Base-by-base conservation (phyloP, 2,113 vertebrate genomes). In the Muntiacus muntjak region DNA sequence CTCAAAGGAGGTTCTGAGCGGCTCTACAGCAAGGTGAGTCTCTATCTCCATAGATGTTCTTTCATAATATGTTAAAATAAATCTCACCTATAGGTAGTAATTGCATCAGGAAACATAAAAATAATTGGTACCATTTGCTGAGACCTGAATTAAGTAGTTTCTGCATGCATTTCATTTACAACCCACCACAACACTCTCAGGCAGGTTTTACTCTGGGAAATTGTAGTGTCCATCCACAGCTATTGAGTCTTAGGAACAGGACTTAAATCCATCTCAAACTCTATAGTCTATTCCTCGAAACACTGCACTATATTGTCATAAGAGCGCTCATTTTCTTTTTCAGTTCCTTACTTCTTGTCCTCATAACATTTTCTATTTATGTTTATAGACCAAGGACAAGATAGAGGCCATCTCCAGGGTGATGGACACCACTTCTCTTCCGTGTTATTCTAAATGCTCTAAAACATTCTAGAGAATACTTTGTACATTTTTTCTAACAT, bases 401-500 rank as follows among this genome's bases (percentile, higher is more conserved):
- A 54, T 11, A 79, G 11, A 79, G 54, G 19, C 6, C 28, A 87
- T 74, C 11, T 87, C 40, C 23, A 25, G 47, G 21, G 21, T 87
- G 25, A 40, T 52, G 40, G 50, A 62, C 8, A 58, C n/a, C 33
- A 36, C 71, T 87, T 97, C 28, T 86, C 30, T 89, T 84, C 19
- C 0, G 54, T 90, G 30, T 78, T 33, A 52, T 79, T 91, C 57
- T 81, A 82, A 96, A 84, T 67, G 26, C 30, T 89, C 16, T 84
- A 87, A 96, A 47, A 64, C 71, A 92, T 90, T 94, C 87, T 74
- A 67, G 74, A 89, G 45, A 89, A 84, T 85, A n/a, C 30, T 87
- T 92, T 93, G 28, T 88, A 74, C 28, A 94, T 64, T 71, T 94
- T 92, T 94, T 93, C 94, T 94, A 93, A 89, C 45, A 94, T 87